phyloP scores from a whole-genome alignment of 1,140 invertebrate species.

The Physella acuta region DNA sequence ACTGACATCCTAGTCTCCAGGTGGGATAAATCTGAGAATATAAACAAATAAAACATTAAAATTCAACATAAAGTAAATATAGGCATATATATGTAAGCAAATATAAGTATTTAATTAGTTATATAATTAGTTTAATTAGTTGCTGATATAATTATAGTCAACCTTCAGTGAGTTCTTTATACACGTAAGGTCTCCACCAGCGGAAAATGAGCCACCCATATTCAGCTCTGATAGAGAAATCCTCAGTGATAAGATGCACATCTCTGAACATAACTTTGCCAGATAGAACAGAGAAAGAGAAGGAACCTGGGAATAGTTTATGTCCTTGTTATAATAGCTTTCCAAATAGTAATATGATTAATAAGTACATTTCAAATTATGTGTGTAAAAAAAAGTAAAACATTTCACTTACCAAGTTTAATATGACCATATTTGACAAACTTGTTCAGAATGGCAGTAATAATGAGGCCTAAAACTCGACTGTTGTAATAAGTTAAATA shows the following conservation, averaged over 20 bases:
- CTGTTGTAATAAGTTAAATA: slow-evolving; percentile 96
- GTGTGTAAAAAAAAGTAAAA: too few species aligned
- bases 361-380: too few species aligned
- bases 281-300: slow-evolving; percentile 89
- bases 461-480: slow-evolving; percentile 82
- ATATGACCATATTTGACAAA: slow-evolving; percentile 83
- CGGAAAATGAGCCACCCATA: slow-evolving; percentile 97
- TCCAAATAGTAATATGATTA: too few species aligned
- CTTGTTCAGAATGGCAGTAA: slow-evolving; percentile 85
- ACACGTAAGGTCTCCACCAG: slow-evolving; percentile 92
- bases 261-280: slow-evolving; percentile 99
- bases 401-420: slow-evolving; percentile 76
- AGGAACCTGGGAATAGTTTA: slow-evolving; percentile 77
- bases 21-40: slow-evolving; percentile 84
- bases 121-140: neutral
- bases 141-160: slow-evolving; percentile 2
- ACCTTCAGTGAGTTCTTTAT: slow-evolving; percentile 93
- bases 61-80: neutral
- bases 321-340: neutral
- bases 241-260: slow-evolving; percentile 90
- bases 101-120: neutral
- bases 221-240: slow-evolving; percentile 89
- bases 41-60: neutral
- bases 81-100: neutral
- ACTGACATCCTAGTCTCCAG: slow-evolving; percentile 90